phyloP scores from a whole-genome alignment of 2,113 vertebrate genomes.

The Barnardius zonarius region DNA sequence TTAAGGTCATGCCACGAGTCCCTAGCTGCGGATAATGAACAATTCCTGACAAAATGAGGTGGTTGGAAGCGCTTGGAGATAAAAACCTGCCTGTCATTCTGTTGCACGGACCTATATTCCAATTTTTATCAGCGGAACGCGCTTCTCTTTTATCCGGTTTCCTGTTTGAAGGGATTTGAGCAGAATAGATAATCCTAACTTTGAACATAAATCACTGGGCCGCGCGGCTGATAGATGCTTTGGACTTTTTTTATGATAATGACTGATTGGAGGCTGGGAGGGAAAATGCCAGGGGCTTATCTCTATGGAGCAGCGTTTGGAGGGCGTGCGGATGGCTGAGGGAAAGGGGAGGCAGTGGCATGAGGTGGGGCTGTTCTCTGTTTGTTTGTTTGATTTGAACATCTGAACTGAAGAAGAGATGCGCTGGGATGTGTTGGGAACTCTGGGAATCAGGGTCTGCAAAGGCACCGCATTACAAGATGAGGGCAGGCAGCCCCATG shows the following conservation, averaged over 20 bases:
- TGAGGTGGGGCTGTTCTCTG: rapidly evolving
- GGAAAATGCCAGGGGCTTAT: slow-evolving; percentile 91
- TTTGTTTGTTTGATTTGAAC: background rate
- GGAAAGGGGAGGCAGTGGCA: background rate
- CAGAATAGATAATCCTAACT: slow-evolving; percentile 93
- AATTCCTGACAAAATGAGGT: slow-evolving; percentile 72
- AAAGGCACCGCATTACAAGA: rapidly evolving
- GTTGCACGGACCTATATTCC: slow-evolving; percentile 64
- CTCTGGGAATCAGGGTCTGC: background rate
- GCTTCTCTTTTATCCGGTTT: slow-evolving; percentile 81
- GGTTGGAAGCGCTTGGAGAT: slow-evolving; percentile 64
- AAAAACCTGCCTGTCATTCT: slow-evolving; percentile 70
- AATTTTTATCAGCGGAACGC: slow-evolving; percentile 81
- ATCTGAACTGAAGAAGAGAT: background rate
- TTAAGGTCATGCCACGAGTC: background rate
- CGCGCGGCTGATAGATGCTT: slow-evolving; percentile 79
- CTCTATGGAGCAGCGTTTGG: slow-evolving; percentile 80
- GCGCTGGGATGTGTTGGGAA: background rate
- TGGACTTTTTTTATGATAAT: slow-evolving; percentile 95
- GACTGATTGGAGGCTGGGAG: slow-evolving; percentile 75
- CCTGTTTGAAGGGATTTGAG: slow-evolving; percentile 97
- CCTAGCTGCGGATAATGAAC: slow-evolving; percentile 30
- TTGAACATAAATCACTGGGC: slow-evolving; percentile 91
- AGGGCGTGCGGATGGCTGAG: background rate
- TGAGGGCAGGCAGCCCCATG: rapidly evolving